phyloP scores from a whole-genome alignment of 2,113 vertebrate species.

The Actenoides hombroni region DNA sequence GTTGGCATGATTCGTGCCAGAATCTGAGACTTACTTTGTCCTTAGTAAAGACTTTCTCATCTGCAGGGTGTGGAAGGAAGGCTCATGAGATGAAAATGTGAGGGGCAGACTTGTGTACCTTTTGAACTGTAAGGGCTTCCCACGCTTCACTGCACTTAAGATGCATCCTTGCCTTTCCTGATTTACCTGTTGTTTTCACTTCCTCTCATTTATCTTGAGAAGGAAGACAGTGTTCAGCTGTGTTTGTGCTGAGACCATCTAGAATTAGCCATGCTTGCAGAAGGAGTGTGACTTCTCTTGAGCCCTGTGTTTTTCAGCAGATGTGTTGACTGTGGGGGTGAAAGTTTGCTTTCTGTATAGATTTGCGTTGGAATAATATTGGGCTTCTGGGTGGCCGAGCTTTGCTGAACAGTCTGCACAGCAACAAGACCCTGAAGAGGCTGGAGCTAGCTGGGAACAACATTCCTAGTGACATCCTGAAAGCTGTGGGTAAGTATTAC shows the following conservation, averaged over 20 bases:
- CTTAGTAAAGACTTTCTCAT: neutral
- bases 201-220: neutral
- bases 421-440: slow-evolving; percentile 82
- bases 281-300: neutral
- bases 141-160: neutral
- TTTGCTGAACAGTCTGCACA: slow-evolving; percentile 83
- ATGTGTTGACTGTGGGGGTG: neutral
- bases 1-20: neutral
- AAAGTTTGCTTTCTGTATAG: slow-evolving; percentile 68
- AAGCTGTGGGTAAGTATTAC: slow-evolving; percentile 82
- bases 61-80: neutral
- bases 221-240: neutral
- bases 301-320: neutral
- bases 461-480: slow-evolving; percentile 86
- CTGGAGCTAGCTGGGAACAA: slow-evolving; percentile 93
- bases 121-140: neutral
- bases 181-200: neutral
- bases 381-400: slow-evolving; percentile 90
- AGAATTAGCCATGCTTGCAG: neutral
- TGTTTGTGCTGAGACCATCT: neutral
- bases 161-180: neutral
- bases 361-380: slow-evolving; percentile 94
- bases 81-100: neutral
- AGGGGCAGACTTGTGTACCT: neutral
- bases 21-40: neutral